Evolutionary conservation across 1,140 invertebrate genomes (phyloP), one percentile per base, ranked within the genome.

Genomic region (Oryzaephilus surinamensis): DNA sequence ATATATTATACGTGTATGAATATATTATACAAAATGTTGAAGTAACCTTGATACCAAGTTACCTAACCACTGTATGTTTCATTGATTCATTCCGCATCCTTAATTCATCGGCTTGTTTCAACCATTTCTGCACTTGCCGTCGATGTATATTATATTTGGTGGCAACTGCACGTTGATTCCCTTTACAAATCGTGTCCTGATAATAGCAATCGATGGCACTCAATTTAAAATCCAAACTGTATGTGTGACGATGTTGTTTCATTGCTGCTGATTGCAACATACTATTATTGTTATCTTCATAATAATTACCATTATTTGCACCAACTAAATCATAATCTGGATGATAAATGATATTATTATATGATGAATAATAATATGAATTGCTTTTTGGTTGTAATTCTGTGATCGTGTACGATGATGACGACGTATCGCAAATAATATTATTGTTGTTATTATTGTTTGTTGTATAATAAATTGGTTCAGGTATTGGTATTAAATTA

Each of bases 111-210:
- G 74, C 73, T 35, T 73, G 70, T 8, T 67, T 63, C 2, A 77
- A 47, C 74, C 75, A 77, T 46, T 76, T 76, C 40, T 77, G 73
- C 6, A 77, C 70, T 52, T 77, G 74, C n/a, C 74, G 63, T 3
- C 74, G 61, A 48, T 77, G 72, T 37, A 77, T 71, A 30, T 70
- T 67, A 45, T 72, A 77, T 51, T 77, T 76, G 14, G 67, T 62
- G 1, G 74, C 74, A 1, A 74, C 74, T 6, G 76, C 70, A 29
- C 73, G 56, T 41, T 76, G 75, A 46, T 77, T 77, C 0, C 72
- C 71, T 13, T 67, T 63, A 20, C 73, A 71, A 0, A 59, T 54
- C 1, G 58, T 46, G 43, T 77, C 72, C 3, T 56, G 46, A 26
- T 66, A 62, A 48, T 69, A 70, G 46, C 64, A 64, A 41, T 70